Evolutionary conservation across 2,113 vertebrate species (phyloP).

Genomic region (Leptobrachium leishanense): DNA sequence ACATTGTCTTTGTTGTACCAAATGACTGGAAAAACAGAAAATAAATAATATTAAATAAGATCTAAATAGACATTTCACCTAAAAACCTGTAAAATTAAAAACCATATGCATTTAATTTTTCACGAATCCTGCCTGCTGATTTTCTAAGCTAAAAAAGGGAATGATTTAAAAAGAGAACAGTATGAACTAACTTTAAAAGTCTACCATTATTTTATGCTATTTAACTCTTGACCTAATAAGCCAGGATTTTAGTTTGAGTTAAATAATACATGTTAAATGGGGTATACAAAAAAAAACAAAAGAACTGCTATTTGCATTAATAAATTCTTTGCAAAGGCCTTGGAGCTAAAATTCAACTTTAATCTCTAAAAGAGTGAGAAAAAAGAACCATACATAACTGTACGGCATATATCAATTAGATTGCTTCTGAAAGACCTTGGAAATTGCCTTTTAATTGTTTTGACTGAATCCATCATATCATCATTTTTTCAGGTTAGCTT

Average conservation of each 20-base stretch:
- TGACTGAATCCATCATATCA: slow-evolving; percentile 59
- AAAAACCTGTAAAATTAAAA: too few species aligned
- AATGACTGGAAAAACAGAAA: too few species aligned
- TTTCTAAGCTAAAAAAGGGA: slow-evolving; percentile 12
- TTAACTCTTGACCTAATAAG: slow-evolving; percentile 11
- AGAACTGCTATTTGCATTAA: slow-evolving; percentile 31
- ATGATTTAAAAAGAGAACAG: slow-evolving; percentile 21
- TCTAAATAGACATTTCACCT: too few species aligned
- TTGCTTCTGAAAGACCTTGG: slow-evolving; percentile 66
- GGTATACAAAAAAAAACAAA: slow-evolving; percentile 39
- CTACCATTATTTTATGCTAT: slow-evolving; percentile 17
- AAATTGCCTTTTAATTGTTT: slow-evolving; percentile 65
- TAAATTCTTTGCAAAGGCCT: slow-evolving; percentile 34
- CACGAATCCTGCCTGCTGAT: too few species aligned
- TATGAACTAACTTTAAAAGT: slow-evolving; percentile 14
- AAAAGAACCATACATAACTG: slow-evolving; percentile 59
- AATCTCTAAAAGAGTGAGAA: slow-evolving; percentile 59
- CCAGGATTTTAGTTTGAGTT: not conserved
- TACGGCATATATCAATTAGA: slow-evolving; percentile 60
- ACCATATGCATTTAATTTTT: too few species aligned
- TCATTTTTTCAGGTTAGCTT: slow-evolving; percentile 45
- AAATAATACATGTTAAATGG: slow-evolving; percentile 12
- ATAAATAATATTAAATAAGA: too few species aligned
- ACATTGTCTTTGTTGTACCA: too few species aligned
- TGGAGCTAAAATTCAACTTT: slow-evolving; percentile 54